A percentile compares a stretch with the other conserved stretches of the same genome.
phyloP scores from a whole-genome alignment of 1,140 invertebrate genomes.

The Drosophila fuyamai region DNA sequence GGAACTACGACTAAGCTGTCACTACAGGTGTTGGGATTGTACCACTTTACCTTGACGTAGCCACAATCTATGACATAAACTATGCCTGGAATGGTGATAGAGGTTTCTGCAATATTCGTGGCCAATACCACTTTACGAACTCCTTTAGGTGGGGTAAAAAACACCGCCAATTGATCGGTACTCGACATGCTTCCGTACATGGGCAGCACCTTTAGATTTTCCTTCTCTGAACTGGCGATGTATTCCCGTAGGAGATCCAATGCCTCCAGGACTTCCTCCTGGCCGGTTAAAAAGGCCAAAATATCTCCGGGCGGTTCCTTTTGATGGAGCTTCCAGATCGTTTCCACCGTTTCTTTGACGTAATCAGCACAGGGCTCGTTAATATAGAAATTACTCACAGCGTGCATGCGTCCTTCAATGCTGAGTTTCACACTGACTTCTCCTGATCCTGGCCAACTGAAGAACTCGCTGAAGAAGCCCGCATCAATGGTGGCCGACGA shows the following conservation, averaged over 20 bases:
- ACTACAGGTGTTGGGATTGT: slow-evolving; percentile 92
- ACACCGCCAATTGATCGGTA: slow-evolving; percentile 94
- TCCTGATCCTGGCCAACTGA: slow-evolving; percentile 87
- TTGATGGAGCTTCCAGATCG: slow-evolving; percentile 95
- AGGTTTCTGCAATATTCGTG: slow-evolving; percentile 99
- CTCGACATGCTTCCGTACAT: slow-evolving; percentile 96
- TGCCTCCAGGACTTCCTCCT: slow-evolving; percentile 94
- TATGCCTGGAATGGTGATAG: slow-evolving; percentile 93
- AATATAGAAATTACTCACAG: slow-evolving; percentile 94
- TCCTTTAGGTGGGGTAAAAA: slow-evolving; percentile 90
- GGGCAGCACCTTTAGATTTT: slow-evolving; percentile 91
- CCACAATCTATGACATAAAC: slow-evolving; percentile 98
- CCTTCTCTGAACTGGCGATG: slow-evolving; percentile 86
- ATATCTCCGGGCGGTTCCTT: slow-evolving; percentile 94
- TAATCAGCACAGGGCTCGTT: slow-evolving; percentile 96
- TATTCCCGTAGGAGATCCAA: slow-evolving; percentile 89
- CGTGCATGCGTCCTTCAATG: slow-evolving; percentile 95
- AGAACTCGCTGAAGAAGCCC: slow-evolving; percentile 94
- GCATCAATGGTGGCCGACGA: slow-evolving; percentile 98
- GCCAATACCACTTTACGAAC: slow-evolving; percentile 96
- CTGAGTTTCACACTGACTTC: slow-evolving; percentile 93
- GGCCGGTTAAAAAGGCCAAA: slow-evolving; percentile 96
- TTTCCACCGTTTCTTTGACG: slow-evolving; percentile 93
- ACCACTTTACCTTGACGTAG: slow-evolving; percentile 98
- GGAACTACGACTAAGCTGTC: slow-evolving; percentile 94